phyloP scores from a whole-genome alignment of 1,140 invertebrate species.

The Cherax quadricarinatus region DNA sequence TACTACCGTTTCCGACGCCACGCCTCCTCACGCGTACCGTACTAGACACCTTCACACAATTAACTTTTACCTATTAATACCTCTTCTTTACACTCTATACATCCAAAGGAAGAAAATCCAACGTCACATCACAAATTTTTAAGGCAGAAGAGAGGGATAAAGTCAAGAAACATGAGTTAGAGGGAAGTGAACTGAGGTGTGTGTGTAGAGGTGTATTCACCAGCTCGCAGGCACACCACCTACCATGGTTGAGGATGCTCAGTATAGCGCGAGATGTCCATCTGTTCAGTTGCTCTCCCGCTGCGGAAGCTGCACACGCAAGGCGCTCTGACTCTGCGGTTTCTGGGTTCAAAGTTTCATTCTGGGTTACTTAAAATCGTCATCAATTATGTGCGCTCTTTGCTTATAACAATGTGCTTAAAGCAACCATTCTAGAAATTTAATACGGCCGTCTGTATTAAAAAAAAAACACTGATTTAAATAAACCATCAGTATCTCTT shows the following conservation, averaged over 20 bases:
- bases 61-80: slow-evolving; percentile 29
- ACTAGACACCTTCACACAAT: slow-evolving; percentile 9
- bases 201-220: not conserved
- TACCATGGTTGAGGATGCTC: slow-evolving; percentile 47
- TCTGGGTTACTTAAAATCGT: no score
- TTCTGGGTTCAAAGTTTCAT: no score
- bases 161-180: no score
- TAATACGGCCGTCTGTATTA: no score
- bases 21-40: slow-evolving; percentile 19
- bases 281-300: slow-evolving; percentile 39
- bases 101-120: not conserved
- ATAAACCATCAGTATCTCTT: no score
- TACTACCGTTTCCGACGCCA: slow-evolving; percentile 20
- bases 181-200: no score
- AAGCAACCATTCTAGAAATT: no score
- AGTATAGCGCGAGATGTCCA: slow-evolving; percentile 59
- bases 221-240: slow-evolving; percentile 27
- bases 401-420: no score
- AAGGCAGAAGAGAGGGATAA: not conserved
- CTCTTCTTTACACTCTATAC: not conserved
- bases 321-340: not conserved
- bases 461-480: no score
- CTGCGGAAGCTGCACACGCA: slow-evolving; percentile 1
- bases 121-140: not conserved
- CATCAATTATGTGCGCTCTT: no score